These are phyloP conservation scores for Apis laboriosa DNA, from an alignment of 1,140 invertebrate species.

Conservation along the genomic window DNA sequence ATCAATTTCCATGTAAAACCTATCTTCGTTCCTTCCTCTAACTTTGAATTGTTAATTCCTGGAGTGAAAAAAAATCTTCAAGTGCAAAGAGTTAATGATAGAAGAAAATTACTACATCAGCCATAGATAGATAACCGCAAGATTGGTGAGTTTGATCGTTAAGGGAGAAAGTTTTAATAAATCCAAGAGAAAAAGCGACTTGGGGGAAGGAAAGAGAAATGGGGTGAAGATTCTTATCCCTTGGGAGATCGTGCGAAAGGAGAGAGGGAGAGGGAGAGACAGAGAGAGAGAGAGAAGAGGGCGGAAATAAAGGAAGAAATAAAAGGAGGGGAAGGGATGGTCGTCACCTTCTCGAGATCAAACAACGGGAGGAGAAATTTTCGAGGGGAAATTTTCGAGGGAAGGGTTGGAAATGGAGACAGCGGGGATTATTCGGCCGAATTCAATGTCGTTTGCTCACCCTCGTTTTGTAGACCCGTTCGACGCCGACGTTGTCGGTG, in stretches of 20 bases:
- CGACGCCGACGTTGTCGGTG: slow-evolving; percentile 83
- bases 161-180: slow-evolving; percentile 57
- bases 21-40: no score
- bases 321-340: neutral
- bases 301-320: slow-evolving; percentile 14
- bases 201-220: neutral
- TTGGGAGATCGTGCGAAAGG: no score
- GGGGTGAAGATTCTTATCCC: neutral
- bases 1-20: no score
- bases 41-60: no score
- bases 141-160: slow-evolving; percentile 62
- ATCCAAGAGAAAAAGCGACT: neutral
- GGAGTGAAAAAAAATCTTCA: no score
- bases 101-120: neutral
- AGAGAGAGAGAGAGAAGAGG: no score
- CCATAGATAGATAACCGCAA: slow-evolving; percentile 19
- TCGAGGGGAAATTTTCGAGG: neutral
- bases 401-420: neutral
- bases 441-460: slow-evolving; percentile 75
- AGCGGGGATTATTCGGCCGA: slow-evolving; percentile 19
- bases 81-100: no score
- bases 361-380: slow-evolving; percentile 33
- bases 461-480: slow-evolving; percentile 84
- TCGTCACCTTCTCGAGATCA: slow-evolving; percentile 26
- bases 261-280: no score